Percentiles rank a stretch among this genome's conserved stretches.
Evolutionary conservation across 2,888 invertebrate genomes (phyloP).

Genomic region (Hirudinaria manillensis): DNA sequence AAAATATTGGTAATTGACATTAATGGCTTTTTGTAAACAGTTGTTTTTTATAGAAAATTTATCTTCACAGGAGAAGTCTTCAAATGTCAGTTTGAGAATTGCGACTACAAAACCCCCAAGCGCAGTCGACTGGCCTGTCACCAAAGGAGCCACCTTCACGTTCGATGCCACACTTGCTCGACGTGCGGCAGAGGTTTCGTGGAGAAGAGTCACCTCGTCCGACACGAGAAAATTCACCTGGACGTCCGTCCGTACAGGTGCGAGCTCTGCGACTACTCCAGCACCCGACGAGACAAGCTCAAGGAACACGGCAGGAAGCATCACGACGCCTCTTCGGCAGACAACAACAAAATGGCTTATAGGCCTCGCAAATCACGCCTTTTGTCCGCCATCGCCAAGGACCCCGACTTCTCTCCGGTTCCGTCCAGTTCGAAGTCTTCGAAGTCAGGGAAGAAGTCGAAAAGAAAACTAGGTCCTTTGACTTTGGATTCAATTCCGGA

Average conservation of each 20-base stretch:
- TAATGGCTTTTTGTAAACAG: neutral
- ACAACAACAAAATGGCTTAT: constrained; percentile 23
- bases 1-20: neutral
- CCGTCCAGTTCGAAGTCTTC: neutral
- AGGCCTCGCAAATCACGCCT: constrained; percentile 23
- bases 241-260: constrained; percentile 65
- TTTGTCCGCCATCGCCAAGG: neutral
- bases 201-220: constrained; percentile 64
- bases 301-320: constrained; percentile 58
- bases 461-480: neutral
- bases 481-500: neutral
- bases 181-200: constrained; percentile 64
- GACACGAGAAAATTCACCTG: constrained; percentile 65
- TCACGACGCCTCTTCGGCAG: constrained; percentile 14
- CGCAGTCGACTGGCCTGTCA: constrained; percentile 64
- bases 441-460: neutral
- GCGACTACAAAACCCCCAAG: constrained; percentile 64
- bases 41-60: neutral
- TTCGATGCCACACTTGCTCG: constrained; percentile 59
- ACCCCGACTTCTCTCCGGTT: neutral
- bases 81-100: constrained; percentile 62
- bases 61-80: constrained; percentile 59
- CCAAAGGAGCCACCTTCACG: constrained; percentile 60
- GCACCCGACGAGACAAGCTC: constrained; percentile 64
- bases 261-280: constrained; percentile 63